Evolutionary conservation across 37 sponge, comb jelly and placozoan genomes (phyloP).

Genomic region (Amphimedon queenslandica): DNA sequence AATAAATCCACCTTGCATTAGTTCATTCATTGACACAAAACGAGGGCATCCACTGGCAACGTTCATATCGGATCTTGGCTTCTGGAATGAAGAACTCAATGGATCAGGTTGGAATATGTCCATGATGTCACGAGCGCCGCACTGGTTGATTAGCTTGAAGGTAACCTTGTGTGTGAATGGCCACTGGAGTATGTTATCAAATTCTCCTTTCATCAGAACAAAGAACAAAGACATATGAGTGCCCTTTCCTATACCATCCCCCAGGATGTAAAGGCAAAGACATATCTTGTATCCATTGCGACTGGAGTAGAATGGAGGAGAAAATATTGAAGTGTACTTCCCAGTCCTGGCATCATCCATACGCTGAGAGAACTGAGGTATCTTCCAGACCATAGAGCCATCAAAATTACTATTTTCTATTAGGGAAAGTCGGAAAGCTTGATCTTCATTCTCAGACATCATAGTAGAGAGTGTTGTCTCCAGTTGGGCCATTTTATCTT

Average conservation of each 20-base stretch:
- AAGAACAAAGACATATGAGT: constrained; percentile 75
- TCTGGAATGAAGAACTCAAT: constrained; percentile 60
- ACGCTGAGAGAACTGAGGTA: constrained; percentile 63
- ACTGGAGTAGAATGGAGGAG: constrained; percentile 68
- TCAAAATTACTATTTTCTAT: constrained; percentile 61
- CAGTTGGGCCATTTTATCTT: constrained; percentile 13
- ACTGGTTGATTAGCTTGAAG: constrained; percentile 71
- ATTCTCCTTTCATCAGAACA: constrained; percentile 79
- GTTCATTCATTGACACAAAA: constrained; percentile 40
- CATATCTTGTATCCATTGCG: constrained; percentile 88
- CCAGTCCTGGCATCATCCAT: constrained; percentile 59
- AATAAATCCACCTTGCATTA: constrained; percentile 49
- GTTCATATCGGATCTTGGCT: constrained; percentile 77
- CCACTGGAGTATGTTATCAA: constrained; percentile 78
- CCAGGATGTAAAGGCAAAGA: constrained; percentile 68
- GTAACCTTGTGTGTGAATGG: constrained; percentile 74
- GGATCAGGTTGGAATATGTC: constrained; percentile 84
- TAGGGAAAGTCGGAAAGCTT: constrained; percentile 65
- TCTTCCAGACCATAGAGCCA: constrained; percentile 75
- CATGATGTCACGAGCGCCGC: constrained; percentile 37
- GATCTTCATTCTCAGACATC: constrained; percentile 56
- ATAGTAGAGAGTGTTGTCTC: constrained; percentile 34
- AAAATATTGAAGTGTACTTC: constrained; percentile 75
- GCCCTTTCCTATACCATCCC: constrained; percentile 76
- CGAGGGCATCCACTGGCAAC: constrained; percentile 71